Conservation (phyloP, 2,113 vertebrate genomes). For the Romanogobio albipinnatus region DNA sequence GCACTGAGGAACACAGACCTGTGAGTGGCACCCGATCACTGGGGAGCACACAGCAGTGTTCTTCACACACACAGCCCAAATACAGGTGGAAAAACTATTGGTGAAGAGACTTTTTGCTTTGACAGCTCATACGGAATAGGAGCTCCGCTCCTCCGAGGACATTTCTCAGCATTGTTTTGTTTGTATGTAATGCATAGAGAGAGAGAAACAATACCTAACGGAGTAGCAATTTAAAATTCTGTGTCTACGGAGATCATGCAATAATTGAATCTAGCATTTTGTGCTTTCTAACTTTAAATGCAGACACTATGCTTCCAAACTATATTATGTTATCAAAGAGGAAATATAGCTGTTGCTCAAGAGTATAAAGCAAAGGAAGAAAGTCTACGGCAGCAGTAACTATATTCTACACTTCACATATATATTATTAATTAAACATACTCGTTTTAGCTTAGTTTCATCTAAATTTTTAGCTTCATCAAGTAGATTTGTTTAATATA, state of each 20-base stretch:
- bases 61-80: constrained; percentile 65
- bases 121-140: constrained; percentile 5
- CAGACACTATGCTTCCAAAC: not conserved
- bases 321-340: not conserved
- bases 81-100: constrained; percentile 69
- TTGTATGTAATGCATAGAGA: not conserved
- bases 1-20: constrained; percentile 58
- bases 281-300: not conserved
- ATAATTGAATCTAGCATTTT: not conserved
- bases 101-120: constrained; percentile 23
- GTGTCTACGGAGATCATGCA: not conserved
- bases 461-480: not conserved
- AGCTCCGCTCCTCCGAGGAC: constrained; percentile 12
- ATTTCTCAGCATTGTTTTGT: constrained; percentile 21
- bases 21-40: constrained; percentile 63
- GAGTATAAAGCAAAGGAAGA: not conserved
- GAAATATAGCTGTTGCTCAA: not conserved
- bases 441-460: not conserved
- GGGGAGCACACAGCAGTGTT: constrained; percentile 54
- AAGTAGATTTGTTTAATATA: not conserved
- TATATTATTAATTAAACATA: no score
- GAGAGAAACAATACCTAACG: not conserved
- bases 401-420: no score
- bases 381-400: not conserved
- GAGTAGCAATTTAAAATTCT: not conserved